These are phyloP conservation scores for Anisognathus igniventris DNA, from an alignment of 2,797 vertebrate genomes.

Conservation along the genomic window DNA sequence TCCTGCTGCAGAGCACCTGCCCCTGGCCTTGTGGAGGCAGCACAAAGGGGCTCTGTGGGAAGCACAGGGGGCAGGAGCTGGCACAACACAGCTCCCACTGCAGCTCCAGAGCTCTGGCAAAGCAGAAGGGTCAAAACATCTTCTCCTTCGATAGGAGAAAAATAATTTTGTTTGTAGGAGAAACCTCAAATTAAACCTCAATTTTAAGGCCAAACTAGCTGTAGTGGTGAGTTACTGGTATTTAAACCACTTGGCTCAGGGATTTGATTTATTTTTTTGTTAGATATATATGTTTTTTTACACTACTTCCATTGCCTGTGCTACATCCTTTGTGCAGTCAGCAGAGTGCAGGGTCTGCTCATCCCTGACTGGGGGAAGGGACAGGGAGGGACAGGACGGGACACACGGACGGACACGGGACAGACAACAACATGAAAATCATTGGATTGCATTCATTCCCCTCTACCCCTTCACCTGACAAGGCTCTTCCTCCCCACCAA, in stretches of 20 bases:
- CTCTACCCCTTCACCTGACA: background rate
- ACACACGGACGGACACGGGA: constrained; percentile 39
- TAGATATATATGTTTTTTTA: fast-evolving
- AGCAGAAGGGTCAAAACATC: background rate
- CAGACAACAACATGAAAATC: constrained; percentile 38
- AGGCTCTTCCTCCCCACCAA: constrained; percentile 4
- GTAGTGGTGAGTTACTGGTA: background rate
- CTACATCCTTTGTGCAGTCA: background rate
- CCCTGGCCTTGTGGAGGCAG: background rate
- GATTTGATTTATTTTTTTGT: background rate
- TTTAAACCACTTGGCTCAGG: background rate
- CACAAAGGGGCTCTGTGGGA: background rate
- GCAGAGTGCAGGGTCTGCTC: background rate
- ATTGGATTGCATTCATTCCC: background rate
- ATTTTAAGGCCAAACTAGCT: background rate
- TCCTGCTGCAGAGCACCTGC: background rate
- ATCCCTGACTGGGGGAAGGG: background rate
- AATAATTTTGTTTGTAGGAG: background rate
- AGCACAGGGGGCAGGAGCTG: background rate
- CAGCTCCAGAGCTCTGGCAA: background rate
- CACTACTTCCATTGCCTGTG: background rate
- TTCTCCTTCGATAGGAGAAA: background rate
- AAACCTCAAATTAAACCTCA: background rate
- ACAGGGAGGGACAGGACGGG: constrained; percentile 52
- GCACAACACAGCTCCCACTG: background rate